Evolutionary conservation across 2,888 invertebrate genomes (phyloP).

Genomic region (Phengaris arion): DNA sequence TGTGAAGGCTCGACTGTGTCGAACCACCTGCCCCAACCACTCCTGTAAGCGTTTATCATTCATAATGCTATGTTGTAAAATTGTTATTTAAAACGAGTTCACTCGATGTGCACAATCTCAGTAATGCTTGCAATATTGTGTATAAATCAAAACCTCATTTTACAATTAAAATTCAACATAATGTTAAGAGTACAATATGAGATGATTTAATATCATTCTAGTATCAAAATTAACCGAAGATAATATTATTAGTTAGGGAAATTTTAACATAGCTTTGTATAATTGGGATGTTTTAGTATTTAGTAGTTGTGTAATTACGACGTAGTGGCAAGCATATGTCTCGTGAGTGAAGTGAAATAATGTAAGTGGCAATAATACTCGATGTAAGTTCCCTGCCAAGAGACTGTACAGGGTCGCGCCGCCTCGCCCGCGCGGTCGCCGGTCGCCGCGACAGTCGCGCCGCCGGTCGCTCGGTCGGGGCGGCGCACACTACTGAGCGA

Average conservation of each 20-base stretch:
- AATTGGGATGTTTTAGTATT: slow-evolving; percentile 79
- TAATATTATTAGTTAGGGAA: slow-evolving; percentile 79
- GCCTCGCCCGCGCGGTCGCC: slow-evolving; percentile 37
- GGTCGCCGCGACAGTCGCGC: slow-evolving; percentile 29
- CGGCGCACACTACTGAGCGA: slow-evolving; percentile 57
- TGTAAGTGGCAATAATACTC: slow-evolving; percentile 78
- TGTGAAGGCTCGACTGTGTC: slow-evolving; percentile 45
- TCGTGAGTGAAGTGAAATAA: slow-evolving; percentile 64
- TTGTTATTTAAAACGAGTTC: slow-evolving; percentile 59
- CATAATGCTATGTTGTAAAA: slow-evolving; percentile 55
- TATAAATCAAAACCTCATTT: slow-evolving; percentile 71
- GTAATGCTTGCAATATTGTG: slow-evolving; percentile 79
- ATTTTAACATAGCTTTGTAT: slow-evolving; percentile 80
- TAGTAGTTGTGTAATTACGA: slow-evolving; percentile 70
- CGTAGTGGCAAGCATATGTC: slow-evolving; percentile 70
- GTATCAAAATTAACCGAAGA: slow-evolving; percentile 81
- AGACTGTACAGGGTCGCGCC: slow-evolving; percentile 47
- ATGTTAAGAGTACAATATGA: slow-evolving; percentile 81
- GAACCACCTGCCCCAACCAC: slow-evolving; percentile 46
- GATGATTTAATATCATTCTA: slow-evolving; percentile 79
- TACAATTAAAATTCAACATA: slow-evolving; percentile 73
- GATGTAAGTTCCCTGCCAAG: slow-evolving; percentile 66
- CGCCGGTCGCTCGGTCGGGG: slow-evolving; percentile 31
- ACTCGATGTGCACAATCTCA: slow-evolving; percentile 79
- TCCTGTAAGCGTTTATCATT: slow-evolving; percentile 67